A percentile compares a stretch with the other conserved stretches of the same genome.
Conservation (phyloP, 2,888 invertebrate species). For the Rotaria socialis region DNA sequence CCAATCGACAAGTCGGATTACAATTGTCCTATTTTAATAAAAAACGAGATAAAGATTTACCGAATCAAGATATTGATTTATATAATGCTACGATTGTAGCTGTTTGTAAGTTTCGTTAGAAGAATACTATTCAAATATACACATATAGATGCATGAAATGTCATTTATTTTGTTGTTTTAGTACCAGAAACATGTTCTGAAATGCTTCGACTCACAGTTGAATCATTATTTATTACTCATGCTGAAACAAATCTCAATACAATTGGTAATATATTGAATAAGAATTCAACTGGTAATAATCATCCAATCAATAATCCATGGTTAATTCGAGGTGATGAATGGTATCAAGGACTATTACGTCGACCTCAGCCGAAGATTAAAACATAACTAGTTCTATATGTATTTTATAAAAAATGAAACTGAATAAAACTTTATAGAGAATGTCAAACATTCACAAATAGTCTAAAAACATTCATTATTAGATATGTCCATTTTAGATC, state of each 20-base stretch:
- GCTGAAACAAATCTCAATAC: neutral
- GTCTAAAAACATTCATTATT: too few relatives aligned
- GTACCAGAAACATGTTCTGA: neutral
- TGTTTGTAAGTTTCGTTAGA: constrained; percentile 25
- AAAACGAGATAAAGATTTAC: neutral
- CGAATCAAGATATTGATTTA: neutral
- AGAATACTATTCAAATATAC: too few relatives aligned
- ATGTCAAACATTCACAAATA: too few relatives aligned
- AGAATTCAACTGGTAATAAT: neutral
- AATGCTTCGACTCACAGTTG: neutral
- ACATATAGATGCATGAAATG: too few relatives aligned
- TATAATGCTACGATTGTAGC: neutral
- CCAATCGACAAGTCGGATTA: neutral
- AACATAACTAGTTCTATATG: neutral
- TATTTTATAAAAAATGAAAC: neutral
- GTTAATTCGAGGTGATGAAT: neutral
- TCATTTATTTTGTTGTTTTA: neutral
- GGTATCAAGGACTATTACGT: neutral
- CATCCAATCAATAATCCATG: neutral
- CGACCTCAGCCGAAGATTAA: neutral
- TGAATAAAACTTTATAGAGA: too few relatives aligned
- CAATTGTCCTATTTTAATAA: neutral
- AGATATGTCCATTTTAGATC: too few relatives aligned
- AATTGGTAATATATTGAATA: neutral
- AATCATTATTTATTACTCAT: neutral